These are phyloP conservation scores for Apamea anceps DNA, from an alignment of 2,888 invertebrate species.

Conservation along the genomic window DNA sequence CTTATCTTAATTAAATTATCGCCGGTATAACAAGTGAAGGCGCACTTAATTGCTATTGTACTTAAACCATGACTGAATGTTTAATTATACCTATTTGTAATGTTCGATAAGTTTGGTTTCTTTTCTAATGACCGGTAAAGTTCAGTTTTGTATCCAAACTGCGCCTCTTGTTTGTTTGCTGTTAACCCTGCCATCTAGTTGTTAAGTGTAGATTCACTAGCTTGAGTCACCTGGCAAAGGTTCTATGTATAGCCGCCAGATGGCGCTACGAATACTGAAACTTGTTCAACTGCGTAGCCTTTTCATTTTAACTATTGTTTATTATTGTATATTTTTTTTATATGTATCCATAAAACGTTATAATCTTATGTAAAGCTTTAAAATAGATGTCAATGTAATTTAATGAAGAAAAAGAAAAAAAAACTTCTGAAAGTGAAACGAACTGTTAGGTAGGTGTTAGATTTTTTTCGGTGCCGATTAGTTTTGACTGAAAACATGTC, in stretches of 20 bases:
- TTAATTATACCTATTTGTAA: constrained; percentile 27
- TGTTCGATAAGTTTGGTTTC: background rate
- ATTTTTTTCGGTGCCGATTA: constrained; percentile 37
- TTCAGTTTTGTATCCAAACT: background rate
- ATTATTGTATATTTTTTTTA: background rate
- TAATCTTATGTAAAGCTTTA: background rate
- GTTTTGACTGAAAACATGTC: constrained; percentile 65
- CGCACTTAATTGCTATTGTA: constrained; percentile 31
- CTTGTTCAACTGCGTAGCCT: background rate
- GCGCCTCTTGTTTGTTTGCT: background rate
- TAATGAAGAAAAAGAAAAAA: background rate
- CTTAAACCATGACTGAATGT: constrained; percentile 12
- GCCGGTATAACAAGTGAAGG: constrained; percentile 27
- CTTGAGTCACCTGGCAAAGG: constrained; percentile 40
- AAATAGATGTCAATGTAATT: background rate
- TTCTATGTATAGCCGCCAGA: constrained; percentile 66
- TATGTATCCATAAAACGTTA: background rate
- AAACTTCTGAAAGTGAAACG: background rate
- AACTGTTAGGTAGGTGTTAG: constrained; percentile 12
- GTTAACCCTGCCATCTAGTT: constrained; percentile 75
- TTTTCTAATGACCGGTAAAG: constrained; percentile 1
- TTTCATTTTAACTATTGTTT: background rate
- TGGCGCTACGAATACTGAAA: constrained; percentile 70
- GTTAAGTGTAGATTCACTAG: constrained; percentile 45
- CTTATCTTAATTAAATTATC: constrained; percentile 60